Evolutionary conservation across 1,140 invertebrate genomes (phyloP), one percentile per base, ranked within the genome.

Genomic region (Philotrypesis tridentata): DNA sequence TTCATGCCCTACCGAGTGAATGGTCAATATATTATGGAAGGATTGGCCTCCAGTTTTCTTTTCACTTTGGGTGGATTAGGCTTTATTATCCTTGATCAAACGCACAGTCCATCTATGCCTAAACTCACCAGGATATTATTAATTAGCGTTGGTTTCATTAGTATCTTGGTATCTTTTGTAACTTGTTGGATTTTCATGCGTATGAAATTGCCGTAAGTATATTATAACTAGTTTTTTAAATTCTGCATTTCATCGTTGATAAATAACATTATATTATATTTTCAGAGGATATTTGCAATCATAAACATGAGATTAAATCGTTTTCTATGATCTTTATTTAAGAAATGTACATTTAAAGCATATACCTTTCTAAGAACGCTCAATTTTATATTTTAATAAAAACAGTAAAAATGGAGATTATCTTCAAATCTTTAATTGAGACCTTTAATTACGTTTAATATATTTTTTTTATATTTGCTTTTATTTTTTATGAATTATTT

Each of bases 21-120:
- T 92, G 98, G 98, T 0, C 98, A 99, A 90, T 99, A 99, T 88
- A 99, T 99, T 60, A 98, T 99, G 97, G 98, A 99, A 93, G 98
- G 98, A 1, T 91, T 99, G 79, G 98, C 98, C 17, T 97, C 98
- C 31, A 98, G 97, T 91, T 99, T 99, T 88, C 93, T 99, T 7
- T 99, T 99, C 90, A 98, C 97, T 0, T 93, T 99, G 63, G 98
- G 98, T 70, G 98, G 98, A 2, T 91, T 99, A 37, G 99, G 99
- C 6, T 99, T 99, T 91, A 97, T 99, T 12, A 96, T 99, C 81
- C 92, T 99, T 68, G 98, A 99, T 90, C 95, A 97, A 85, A 98
- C 97, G 0, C 98, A 99, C 89, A 96, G 96, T 85, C 96, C 97
- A 0, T 94, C 96, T 1, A 98, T 97, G 48, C 97, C 97, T 0